These are phyloP conservation scores for Silurus aristotelis DNA, from an alignment of 2,797 vertebrate species.

Conservation along the genomic window DNA sequence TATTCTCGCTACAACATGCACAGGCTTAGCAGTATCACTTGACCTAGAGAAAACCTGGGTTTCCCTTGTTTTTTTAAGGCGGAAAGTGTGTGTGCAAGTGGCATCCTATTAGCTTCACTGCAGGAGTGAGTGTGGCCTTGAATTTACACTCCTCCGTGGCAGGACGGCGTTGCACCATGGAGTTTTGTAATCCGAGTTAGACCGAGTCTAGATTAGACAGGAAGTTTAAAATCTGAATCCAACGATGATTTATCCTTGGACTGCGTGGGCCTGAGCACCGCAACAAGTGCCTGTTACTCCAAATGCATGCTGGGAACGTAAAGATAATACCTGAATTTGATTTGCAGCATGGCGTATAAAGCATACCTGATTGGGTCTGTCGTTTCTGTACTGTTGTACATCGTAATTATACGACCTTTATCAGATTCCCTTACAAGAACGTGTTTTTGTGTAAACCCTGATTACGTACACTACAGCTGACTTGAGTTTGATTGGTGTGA, in stretches of 20 bases:
- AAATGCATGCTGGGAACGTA: neutral
- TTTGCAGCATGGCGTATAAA: neutral
- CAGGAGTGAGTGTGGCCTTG: slow-evolving; percentile 14
- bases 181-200: neutral
- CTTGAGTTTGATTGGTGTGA: slow-evolving; percentile 23
- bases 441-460: neutral
- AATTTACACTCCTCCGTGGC: neutral
- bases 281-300: neutral
- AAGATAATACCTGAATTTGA: neutral
- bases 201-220: neutral
- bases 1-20: neutral
- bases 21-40: neutral
- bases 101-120: slow-evolving; percentile 36
- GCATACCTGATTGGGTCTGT: neutral
- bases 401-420: neutral
- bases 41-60: slow-evolving; percentile 6
- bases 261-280: neutral
- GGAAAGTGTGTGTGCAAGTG: slow-evolving; percentile 36
- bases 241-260: neutral
- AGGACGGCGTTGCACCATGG: neutral
- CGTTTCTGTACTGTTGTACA: neutral
- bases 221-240: neutral
- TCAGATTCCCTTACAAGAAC: neutral
- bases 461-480: neutral
- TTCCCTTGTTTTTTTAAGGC: slow-evolving; percentile 40